These are phyloP conservation scores for Scomber colias DNA, from an alignment of 2,113 vertebrate species.

Conservation along the genomic window DNA sequence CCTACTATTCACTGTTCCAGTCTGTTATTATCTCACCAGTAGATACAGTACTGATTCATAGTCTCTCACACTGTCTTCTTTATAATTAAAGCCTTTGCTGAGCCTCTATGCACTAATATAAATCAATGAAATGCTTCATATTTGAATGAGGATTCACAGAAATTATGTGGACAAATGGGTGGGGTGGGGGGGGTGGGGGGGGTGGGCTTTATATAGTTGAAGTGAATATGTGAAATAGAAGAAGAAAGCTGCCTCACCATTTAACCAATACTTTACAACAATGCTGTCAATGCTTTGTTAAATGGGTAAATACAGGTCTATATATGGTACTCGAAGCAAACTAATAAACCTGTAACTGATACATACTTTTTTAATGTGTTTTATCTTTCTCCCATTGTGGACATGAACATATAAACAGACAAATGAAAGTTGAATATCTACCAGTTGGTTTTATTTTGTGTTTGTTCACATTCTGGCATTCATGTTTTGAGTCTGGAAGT, in stretches of 20 bases:
- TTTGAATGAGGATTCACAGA: background rate
- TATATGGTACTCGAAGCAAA: constrained; percentile 2
- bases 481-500: constrained; percentile 3
- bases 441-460: constrained; percentile 47
- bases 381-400: background rate
- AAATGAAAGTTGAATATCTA: constrained; percentile 20
- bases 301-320: background rate
- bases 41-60: constrained; percentile 20
- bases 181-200: no score
- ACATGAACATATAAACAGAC: constrained; percentile 1
- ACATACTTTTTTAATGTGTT: background rate
- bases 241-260: constrained; percentile 31
- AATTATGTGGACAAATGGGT: background rate
- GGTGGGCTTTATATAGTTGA: background rate
- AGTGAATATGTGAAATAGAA: background rate
- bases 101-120: background rate
- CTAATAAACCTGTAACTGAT: constrained; percentile 35
- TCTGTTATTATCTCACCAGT: constrained; percentile 31
- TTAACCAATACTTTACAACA: constrained; percentile 1
- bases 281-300: no score
- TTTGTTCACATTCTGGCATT: background rate
- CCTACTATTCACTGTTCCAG: constrained; percentile 60
- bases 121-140: constrained; percentile 14
- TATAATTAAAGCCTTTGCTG: constrained; percentile 24
- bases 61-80: constrained; percentile 1